Base-by-base conservation (phyloP, 1,140 invertebrate genomes). In the Akabosia matsudoensis region DNA sequence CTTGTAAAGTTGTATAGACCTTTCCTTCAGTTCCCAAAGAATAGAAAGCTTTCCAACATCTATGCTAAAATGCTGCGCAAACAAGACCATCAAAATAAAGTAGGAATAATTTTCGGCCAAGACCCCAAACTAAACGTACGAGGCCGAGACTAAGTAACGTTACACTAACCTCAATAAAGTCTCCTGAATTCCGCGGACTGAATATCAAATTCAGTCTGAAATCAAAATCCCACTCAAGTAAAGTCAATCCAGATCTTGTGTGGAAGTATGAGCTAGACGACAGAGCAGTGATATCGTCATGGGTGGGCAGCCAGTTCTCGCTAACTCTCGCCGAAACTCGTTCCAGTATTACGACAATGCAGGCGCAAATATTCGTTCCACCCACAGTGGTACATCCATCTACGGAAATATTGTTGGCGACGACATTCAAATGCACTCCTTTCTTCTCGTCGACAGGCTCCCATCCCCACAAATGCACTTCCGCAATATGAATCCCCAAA, bases 141-240 rank as follows among this genome's bases (percentile, higher is more conserved):
- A n/a, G n/a, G n/a, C n/a, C n/a, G n/a, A n/a, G n/a, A n/a, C n/a
- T n/a, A n/a, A n/a, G n/a, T n/a, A 45, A 45, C 7, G 37, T 10
- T 45, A 45, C 18, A 70, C 4, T 77, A 30, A 81, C 80, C 52
- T 81, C 80, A 1, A 81, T 79, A 76, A 81, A 81, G 13, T 81
- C 80, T 7, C 77, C 80, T 3, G 80, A 81, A 75, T 79, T 79
- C 64, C 74, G 74, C 2, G 80, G 78, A 22, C 78, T 78, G 33
- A 81, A 81, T 24, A 81, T 78, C 22, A 81, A 16, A 74, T 79
- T 79, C 0, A 81, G 70, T 54, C 80, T 72, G 70, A 81, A 78
- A 45, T 79, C 80, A 76, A 81, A 81, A 67, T 64, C 54, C 70
- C 71, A 78, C n/a, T 79, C 73, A 13, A 81, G 31, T 18, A 79